These are phyloP conservation scores for Telmatherina bonti DNA, from an alignment of 2,797 vertebrate species.

Conservation along the genomic window DNA sequence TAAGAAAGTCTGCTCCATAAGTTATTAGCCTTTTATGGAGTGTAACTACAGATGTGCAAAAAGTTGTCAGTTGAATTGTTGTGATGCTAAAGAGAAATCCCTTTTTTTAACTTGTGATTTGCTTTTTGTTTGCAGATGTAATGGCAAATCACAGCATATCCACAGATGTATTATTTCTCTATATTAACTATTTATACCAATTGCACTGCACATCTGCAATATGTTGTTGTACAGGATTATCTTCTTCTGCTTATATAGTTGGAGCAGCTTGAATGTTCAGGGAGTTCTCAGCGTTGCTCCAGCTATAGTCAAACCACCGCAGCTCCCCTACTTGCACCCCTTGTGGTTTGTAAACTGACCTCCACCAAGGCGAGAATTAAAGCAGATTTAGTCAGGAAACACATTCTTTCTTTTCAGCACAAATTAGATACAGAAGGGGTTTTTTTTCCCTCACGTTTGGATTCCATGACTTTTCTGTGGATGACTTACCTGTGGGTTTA, in stretches of 20 bases:
- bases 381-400: conserved; percentile 61
- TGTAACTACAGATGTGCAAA: background rate
- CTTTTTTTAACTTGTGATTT: background rate
- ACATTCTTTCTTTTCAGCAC: conserved; percentile 66
- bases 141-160: background rate
- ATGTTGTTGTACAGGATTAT: background rate
- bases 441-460: conserved; percentile 60
- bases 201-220: background rate
- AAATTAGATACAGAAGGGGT: conserved; percentile 76
- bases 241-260: conserved; percentile 11
- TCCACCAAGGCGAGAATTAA: conserved; percentile 64
- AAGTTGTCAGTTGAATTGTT: background rate
- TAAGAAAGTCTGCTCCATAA: background rate
- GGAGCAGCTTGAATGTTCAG: conserved; percentile 3
- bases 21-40: background rate
- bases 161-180: background rate
- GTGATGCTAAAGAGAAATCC: background rate
- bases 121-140: background rate
- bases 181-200: background rate
- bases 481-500: conserved; percentile 76
- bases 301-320: conserved; percentile 21
- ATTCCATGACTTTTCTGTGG: conserved; percentile 78
- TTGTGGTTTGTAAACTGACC: conserved; percentile 72
- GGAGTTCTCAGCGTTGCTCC: conserved; percentile 16
- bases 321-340: conserved; percentile 41